Conservation (phyloP, 2,113 vertebrate species). For the Mugil cephalus region DNA sequence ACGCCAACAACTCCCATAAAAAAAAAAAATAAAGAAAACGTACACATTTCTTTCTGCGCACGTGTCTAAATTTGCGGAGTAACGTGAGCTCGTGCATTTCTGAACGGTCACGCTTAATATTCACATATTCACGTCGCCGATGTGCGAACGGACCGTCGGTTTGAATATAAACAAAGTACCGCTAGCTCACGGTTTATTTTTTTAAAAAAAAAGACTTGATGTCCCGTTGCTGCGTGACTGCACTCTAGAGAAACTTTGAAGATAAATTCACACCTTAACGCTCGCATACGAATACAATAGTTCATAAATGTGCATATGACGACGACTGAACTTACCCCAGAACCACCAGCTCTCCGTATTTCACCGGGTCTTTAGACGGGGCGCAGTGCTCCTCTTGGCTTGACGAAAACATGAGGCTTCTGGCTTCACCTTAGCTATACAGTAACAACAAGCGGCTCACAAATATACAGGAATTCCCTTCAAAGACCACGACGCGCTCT, state of each 20-base stretch:
- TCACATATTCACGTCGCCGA: not conserved
- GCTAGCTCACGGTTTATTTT: not conserved
- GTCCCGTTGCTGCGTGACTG: constrained; percentile 14
- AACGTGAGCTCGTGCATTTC: constrained; percentile 74
- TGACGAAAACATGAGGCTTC: constrained; percentile 92
- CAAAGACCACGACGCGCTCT: constrained; percentile 55
- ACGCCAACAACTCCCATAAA: constrained; percentile 8
- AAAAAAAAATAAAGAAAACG: constrained; percentile 16
- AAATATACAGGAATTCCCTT: constrained; percentile 55
- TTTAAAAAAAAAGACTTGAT: not conserved
- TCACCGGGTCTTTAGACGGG: constrained; percentile 93
- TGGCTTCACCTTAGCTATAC: constrained; percentile 67
- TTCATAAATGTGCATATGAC: no score
- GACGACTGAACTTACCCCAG: constrained; percentile 89
- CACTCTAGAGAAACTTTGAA: constrained; percentile 53
- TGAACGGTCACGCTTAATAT: not conserved
- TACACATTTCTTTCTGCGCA: constrained; percentile 55
- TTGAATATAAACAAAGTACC: not conserved
- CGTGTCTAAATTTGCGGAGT: constrained; percentile 71
- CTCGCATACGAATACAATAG: not conserved
- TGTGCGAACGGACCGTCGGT: not conserved
- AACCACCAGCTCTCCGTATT: constrained; percentile 96
- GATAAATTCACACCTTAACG: not conserved
- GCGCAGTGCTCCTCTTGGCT: constrained; percentile 93
- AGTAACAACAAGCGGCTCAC: constrained; percentile 52